phyloP scores from a whole-genome alignment of 2,888 invertebrate genomes.

The Ornithoptera priamus region DNA sequence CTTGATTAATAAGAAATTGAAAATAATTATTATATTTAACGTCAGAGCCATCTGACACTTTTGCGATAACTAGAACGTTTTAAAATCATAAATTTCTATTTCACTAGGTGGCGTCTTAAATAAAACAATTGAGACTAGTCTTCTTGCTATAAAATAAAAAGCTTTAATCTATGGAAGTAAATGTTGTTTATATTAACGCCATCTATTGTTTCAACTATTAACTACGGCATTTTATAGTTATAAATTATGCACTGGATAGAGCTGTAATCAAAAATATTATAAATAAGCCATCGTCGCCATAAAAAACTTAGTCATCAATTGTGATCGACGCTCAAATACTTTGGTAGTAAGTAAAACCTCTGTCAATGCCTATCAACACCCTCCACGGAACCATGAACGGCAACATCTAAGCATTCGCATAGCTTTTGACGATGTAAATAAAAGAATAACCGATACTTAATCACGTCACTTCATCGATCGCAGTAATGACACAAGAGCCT shows the following conservation, averaged over 20 bases:
- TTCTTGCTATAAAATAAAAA: neutral
- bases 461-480: slow-evolving; percentile 9
- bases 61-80: neutral
- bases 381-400: neutral
- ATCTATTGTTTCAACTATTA: neutral
- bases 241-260: neutral
- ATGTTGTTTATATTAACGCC: neutral
- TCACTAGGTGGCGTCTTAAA: neutral
- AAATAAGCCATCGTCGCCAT: too few relatives aligned
- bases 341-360: too few relatives aligned
- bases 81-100: neutral
- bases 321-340: too few relatives aligned
- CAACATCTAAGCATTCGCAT: slow-evolving; percentile 13
- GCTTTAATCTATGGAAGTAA: neutral
- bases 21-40: neutral
- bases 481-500: slow-evolving; percentile 28
- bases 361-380: too few relatives aligned
- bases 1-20: neutral
- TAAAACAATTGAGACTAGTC: neutral
- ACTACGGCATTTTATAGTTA: neutral
- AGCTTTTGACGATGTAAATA: slow-evolving; percentile 1
- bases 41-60: neutral
- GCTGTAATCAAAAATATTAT: neutral
- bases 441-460: slow-evolving; percentile 23
- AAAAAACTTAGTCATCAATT: too few relatives aligned